Conservation (phyloP, 1,140 invertebrate species). For the Drosophila arawakana region DNA sequence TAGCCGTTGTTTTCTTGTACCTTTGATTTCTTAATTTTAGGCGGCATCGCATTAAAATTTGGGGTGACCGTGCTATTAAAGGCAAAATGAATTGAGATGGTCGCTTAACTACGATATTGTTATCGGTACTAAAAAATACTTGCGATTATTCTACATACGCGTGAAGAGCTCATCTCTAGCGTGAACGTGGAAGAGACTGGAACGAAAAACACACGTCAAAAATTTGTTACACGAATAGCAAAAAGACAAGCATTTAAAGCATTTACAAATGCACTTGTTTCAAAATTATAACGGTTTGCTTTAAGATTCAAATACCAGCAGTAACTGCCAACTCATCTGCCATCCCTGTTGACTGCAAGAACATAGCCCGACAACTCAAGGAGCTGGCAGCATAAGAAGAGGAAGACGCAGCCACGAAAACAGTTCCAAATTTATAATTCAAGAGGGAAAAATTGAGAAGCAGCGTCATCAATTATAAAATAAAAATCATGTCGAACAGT, state of each 20-base stretch:
- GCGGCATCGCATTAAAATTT: no score
- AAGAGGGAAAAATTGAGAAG: not conserved
- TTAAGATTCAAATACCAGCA: constrained; percentile 13
- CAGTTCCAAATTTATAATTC: constrained; percentile 18
- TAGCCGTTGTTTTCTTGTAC: no score
- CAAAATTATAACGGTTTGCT: constrained; percentile 29
- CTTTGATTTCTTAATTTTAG: no score
- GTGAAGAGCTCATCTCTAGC: constrained; percentile 31
- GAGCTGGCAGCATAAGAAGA: not conserved
- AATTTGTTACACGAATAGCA: constrained; percentile 34
- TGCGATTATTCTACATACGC: not conserved
- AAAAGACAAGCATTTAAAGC: constrained; percentile 31
- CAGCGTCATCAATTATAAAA: constrained; percentile 7
- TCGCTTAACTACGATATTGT: no score
- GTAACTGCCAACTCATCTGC: constrained; percentile 24
- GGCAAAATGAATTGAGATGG: no score
- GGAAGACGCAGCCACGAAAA: constrained; percentile 42
- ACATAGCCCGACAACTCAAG: not conserved
- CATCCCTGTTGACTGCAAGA: constrained; percentile 1
- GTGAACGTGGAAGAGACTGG: constrained; percentile 64
- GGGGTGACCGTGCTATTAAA: no score
- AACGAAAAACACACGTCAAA: constrained; percentile 75
- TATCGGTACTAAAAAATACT: no score
- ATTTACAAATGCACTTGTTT: constrained; percentile 29
- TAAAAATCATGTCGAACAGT: constrained; percentile 40